Evolutionary conservation across 2,797 vertebrate genomes (phyloP).

Genomic region (Phylloscopus collybita): DNA sequence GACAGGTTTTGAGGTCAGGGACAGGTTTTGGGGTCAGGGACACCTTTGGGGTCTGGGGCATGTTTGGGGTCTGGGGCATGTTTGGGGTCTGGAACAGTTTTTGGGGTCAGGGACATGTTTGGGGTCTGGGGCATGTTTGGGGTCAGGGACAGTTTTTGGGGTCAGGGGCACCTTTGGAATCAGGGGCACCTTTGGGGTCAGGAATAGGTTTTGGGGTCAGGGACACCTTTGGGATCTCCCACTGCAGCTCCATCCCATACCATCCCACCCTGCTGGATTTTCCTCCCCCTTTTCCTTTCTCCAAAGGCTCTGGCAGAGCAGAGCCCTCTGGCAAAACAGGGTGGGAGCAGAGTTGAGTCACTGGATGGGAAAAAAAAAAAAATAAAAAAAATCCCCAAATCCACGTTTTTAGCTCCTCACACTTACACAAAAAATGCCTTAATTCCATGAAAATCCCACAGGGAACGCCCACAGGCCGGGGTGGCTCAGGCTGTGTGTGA

Average conservation of each 20-base stretch:
- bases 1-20: neutral
- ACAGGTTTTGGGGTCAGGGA: rapidly evolving
- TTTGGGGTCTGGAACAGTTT: too few relatives aligned
- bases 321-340: neutral
- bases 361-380: too few relatives aligned
- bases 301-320: rapidly evolving
- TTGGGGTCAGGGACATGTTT: too few relatives aligned
- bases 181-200: neutral
- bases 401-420: neutral
- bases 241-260: neutral
- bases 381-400: neutral
- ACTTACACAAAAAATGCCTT: rapidly evolving
- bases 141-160: neutral
- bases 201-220: rapidly evolving
- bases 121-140: too few relatives aligned
- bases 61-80: too few relatives aligned
- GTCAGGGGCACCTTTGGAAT: too few relatives aligned
- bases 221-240: neutral
- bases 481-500: rapidly evolving
- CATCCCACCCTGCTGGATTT: neutral
- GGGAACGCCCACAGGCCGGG: neutral
- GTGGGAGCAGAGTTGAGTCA: neutral
- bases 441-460: rapidly evolving
- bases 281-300: neutral
- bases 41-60: too few relatives aligned